A percentile compares a stretch with the other conserved stretches of the same genome.
These are phyloP conservation scores for Parapsyche elsis DNA, from an alignment of 1,140 invertebrate species.

Conservation along the genomic window DNA sequence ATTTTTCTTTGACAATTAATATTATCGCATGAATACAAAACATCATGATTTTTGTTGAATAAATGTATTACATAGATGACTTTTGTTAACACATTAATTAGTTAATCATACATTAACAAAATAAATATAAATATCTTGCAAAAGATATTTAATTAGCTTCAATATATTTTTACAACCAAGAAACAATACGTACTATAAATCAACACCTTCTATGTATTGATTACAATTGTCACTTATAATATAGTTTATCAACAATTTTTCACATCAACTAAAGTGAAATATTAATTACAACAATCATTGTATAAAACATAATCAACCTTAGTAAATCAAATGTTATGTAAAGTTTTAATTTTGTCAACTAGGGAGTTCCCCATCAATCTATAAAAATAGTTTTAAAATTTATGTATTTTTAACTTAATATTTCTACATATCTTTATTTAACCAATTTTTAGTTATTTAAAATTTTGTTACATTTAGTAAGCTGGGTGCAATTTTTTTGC, in stretches of 20 bases:
- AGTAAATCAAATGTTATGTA: not conserved
- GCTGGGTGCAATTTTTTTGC: slow-evolving; percentile 42
- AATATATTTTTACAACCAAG: too few relatives aligned
- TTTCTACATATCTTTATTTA: slow-evolving; percentile 30
- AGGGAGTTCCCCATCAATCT: not conserved
- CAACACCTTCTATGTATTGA: not conserved
- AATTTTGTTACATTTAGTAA: slow-evolving; percentile 34
- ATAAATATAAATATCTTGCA: too few relatives aligned
- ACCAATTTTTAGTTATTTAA: slow-evolving; percentile 35
- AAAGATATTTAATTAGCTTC: too few relatives aligned
- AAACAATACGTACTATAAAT: too few relatives aligned
- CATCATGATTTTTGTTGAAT: too few relatives aligned
- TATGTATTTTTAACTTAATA: slow-evolving; percentile 22
- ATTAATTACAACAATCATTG: not conserved
- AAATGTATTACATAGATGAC: too few relatives aligned
- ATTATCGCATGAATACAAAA: too few relatives aligned
- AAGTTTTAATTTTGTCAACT: not conserved
- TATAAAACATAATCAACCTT: not conserved
- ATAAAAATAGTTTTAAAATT: slow-evolving; percentile 15
- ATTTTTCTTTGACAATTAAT: too few relatives aligned
- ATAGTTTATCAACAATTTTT: too few relatives aligned
- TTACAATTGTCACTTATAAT: slow-evolving; percentile 1
- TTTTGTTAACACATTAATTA: too few relatives aligned
- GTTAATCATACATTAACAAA: too few relatives aligned
- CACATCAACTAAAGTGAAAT: too few relatives aligned